These are phyloP conservation scores for Brevimyrus niger DNA, from an alignment of 2,113 vertebrate genomes.

Conservation along the genomic window DNA sequence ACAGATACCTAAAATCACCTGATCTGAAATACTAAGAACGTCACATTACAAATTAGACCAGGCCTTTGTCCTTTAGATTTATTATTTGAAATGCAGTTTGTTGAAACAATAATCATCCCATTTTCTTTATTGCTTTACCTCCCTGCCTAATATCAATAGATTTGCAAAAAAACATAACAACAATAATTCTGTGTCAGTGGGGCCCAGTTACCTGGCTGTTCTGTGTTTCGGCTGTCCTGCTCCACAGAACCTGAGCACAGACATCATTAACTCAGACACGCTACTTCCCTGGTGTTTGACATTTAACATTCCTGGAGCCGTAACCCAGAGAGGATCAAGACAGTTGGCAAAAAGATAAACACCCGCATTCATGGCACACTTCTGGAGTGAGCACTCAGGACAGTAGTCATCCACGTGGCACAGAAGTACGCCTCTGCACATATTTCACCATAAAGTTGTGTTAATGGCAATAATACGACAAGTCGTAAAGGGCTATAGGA, in stretches of 20 bases:
- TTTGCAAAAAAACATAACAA: background rate
- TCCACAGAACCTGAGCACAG: background rate
- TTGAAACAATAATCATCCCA: background rate
- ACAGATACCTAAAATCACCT: background rate
- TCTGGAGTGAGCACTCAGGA: background rate
- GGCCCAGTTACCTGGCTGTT: background rate
- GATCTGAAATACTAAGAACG: background rate
- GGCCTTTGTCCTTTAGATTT: background rate
- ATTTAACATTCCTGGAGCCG: background rate
- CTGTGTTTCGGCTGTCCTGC: background rate
- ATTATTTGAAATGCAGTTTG: background rate
- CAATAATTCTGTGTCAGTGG: background rate
- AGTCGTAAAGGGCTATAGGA: background rate
- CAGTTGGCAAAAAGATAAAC: background rate
- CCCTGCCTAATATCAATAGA: background rate
- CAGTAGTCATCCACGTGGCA: background rate
- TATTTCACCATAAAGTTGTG: background rate
- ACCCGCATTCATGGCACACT: background rate
- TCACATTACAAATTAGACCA: background rate
- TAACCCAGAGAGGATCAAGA: background rate
- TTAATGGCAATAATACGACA: background rate
- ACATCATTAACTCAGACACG: background rate
- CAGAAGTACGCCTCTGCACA: background rate
- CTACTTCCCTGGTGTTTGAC: background rate
- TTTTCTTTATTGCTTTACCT: background rate